Evolutionary conservation across 2,888 invertebrate species (phyloP).

Genomic region (Alviniconcha strummeri): DNA sequence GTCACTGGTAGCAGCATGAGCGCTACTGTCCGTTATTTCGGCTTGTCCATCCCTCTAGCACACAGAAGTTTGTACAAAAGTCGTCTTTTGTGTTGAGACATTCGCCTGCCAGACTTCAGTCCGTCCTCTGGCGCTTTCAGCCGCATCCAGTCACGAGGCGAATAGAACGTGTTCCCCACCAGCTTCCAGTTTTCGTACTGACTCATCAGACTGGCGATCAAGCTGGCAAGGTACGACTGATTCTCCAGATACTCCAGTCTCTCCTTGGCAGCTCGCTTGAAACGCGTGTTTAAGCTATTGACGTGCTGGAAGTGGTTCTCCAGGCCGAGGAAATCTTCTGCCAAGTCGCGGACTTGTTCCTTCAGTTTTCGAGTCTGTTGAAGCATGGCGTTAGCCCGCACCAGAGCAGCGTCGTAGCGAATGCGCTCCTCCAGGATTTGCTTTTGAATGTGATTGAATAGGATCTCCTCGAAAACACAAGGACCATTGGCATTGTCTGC

Average conservation of each 20-base stretch:
- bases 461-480: slow-evolving; percentile 18
- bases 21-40: too few relatives aligned
- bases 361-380: slow-evolving; percentile 21
- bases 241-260: not conserved
- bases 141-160: slow-evolving; percentile 6
- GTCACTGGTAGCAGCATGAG: too few relatives aligned
- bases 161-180: not conserved
- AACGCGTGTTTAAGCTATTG: not conserved
- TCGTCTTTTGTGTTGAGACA: slow-evolving; percentile 3
- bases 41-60: not conserved
- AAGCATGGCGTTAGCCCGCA: slow-evolving; percentile 15
- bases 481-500: too few relatives aligned
- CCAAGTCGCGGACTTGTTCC: not conserved
- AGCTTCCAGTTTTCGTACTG: not conserved
- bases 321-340: not conserved
- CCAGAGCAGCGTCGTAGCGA: slow-evolving; percentile 20
- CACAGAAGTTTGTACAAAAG: not conserved
- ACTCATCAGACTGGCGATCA: slow-evolving; percentile 21
- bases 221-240: slow-evolving; percentile 6
- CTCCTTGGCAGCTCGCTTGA: not conserved
- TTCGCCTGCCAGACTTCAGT: not conserved
- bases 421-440: slow-evolving; percentile 15
- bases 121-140: not conserved
- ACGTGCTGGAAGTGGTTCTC: slow-evolving; percentile 17
- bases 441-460: slow-evolving; percentile 13